Conservation (phyloP, 2,113 vertebrate genomes). For the Benitochromis conjunctus region DNA sequence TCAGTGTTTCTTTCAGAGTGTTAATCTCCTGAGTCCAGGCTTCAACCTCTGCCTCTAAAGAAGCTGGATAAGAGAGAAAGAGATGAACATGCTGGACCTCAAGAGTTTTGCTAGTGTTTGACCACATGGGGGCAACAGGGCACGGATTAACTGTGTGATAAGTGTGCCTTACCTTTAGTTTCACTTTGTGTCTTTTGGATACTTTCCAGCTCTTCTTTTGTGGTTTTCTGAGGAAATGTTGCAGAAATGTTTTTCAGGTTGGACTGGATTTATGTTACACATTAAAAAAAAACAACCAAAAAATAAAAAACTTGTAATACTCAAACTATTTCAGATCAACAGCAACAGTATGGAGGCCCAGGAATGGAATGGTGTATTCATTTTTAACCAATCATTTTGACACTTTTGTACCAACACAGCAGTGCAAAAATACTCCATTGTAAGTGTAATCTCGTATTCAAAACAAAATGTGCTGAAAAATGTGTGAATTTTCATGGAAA, state of each 20-base stretch:
- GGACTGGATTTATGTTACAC: not conserved
- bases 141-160: not conserved
- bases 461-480: not conserved
- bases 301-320: not conserved
- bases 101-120: not conserved
- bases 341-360: not conserved
- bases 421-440: not conserved
- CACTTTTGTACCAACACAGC: not conserved
- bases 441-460: not conserved
- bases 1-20: not conserved
- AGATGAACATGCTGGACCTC: not conserved
- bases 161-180: not conserved
- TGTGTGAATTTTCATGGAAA: not conserved
- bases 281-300: too few species aligned
- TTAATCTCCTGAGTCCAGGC: slow-evolving; percentile 5
- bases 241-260: not conserved
- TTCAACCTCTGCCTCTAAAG: not conserved
- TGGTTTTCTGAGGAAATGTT: not conserved
- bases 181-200: not conserved
- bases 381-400: not conserved
- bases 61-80: not conserved
- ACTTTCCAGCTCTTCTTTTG: not conserved
- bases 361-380: not conserved
- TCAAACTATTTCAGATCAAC: not conserved
- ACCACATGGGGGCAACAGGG: slow-evolving; percentile 14